phyloP scores from a whole-genome alignment of 2,888 invertebrate species.

The Nephrotoma guestfalica region DNA sequence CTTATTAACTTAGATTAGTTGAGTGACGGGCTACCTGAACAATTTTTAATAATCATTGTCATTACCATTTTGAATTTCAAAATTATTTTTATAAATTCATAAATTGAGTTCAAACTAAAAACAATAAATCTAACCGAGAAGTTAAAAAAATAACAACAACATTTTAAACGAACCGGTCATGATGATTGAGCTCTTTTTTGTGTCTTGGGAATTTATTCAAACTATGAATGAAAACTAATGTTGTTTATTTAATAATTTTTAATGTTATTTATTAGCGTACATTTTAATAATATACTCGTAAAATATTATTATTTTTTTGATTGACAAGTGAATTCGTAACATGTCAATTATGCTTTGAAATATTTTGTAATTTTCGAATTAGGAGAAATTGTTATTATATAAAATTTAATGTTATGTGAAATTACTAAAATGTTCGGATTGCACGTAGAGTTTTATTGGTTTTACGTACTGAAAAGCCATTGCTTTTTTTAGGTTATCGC shows the following conservation, averaged over 20 bases:
- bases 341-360: background rate
- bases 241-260: background rate
- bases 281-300: background rate
- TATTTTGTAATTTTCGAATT: background rate
- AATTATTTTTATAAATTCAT: background rate
- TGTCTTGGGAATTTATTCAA: background rate
- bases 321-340: background rate
- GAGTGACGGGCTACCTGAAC: background rate
- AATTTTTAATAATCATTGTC: background rate
- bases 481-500: too few species aligned
- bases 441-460: too few species aligned
- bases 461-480: too few species aligned
- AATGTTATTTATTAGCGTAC: background rate
- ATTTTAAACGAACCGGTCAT: background rate
- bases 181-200: background rate
- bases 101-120: background rate
- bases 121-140: background rate
- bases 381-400: background rate
- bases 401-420: background rate
- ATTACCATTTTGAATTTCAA: background rate
- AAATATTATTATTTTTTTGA: background rate
- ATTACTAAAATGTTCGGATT: background rate
- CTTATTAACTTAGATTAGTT: background rate
- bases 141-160: background rate
- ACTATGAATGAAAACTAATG: background rate